A percentile compares a stretch with the other conserved stretches of the same genome.
These are phyloP conservation scores for Villa cingulata DNA, from an alignment of 2,888 invertebrate genomes.

Conservation along the genomic window DNA sequence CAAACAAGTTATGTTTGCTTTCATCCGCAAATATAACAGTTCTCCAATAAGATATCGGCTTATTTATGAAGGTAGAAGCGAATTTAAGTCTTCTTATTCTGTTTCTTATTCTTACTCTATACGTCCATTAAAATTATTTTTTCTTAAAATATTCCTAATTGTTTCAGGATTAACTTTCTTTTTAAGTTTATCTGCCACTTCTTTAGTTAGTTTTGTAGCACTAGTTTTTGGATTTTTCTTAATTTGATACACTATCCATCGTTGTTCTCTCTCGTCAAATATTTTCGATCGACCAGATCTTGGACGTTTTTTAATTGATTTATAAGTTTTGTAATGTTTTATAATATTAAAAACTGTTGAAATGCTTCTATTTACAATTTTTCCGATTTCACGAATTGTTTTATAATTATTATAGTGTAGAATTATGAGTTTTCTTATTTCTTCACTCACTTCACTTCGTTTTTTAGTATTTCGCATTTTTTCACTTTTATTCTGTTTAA, in stretches of 20 bases:
- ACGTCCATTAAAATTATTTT: not conserved
- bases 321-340: not conserved
- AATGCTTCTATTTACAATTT: not conserved
- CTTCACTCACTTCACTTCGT: not conserved
- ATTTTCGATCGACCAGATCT: not conserved
- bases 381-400: not conserved
- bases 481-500: too few relatives aligned
- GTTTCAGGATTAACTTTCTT: not conserved
- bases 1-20: slow-evolving; percentile 6
- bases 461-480: too few relatives aligned
- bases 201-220: not conserved
- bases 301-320: not conserved
- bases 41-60: not conserved
- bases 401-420: not conserved
- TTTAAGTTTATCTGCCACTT: not conserved
- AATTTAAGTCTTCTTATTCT: not conserved
- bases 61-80: not conserved
- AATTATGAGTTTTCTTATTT: not conserved
- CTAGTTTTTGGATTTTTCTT: slow-evolving; percentile 4
- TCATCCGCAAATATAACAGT: slow-evolving; percentile 2
- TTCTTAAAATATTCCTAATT: not conserved
- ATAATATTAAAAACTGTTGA: not conserved
- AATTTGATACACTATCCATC: slow-evolving; percentile 3
- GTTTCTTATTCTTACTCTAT: not conserved
- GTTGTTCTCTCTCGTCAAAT: not conserved